Evolutionary conservation across 1,140 invertebrate genomes (phyloP).

Genomic region (Liolophura sinensis): DNA sequence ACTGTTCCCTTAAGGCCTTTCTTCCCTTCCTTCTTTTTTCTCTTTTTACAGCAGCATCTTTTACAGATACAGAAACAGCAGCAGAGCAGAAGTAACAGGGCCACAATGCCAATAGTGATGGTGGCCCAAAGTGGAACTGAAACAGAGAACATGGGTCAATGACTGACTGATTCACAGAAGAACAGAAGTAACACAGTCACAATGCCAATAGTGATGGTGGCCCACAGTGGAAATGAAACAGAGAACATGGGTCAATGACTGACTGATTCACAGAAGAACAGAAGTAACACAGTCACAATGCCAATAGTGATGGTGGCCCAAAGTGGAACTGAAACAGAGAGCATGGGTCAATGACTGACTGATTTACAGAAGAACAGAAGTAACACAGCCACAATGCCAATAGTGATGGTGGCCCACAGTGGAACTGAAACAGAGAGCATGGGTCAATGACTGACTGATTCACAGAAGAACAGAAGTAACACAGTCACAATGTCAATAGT

Average conservation of each 20-base stretch:
- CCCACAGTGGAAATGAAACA: slow-evolving; percentile 56
- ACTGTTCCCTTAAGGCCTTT: slow-evolving; percentile 93
- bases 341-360: too few species aligned
- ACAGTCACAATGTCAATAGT: too few species aligned
- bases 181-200: slow-evolving; percentile 71
- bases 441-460: too few species aligned
- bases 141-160: slow-evolving; percentile 16
- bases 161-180: slow-evolving; percentile 65
- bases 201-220: slow-evolving; percentile 51
- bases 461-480: too few species aligned
- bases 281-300: slow-evolving; percentile 64
- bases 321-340: slow-evolving; percentile 51
- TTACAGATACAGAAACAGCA: slow-evolving; percentile 93
- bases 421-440: too few species aligned
- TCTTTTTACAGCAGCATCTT: slow-evolving; percentile 92
- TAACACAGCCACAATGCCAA: too few species aligned
- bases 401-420: too few species aligned
- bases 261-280: slow-evolving; percentile 73
- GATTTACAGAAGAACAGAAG: too few species aligned
- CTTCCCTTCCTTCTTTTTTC: slow-evolving; percentile 79
- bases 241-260: neutral
- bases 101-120: slow-evolving; percentile 49
- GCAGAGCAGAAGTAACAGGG: slow-evolving; percentile 75
- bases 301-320: slow-evolving; percentile 54
- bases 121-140: slow-evolving; percentile 57